Evolutionary conservation across 1,140 invertebrate genomes (phyloP), one percentile per base, ranked within the genome.

Genomic region (Zophobas morio): DNA sequence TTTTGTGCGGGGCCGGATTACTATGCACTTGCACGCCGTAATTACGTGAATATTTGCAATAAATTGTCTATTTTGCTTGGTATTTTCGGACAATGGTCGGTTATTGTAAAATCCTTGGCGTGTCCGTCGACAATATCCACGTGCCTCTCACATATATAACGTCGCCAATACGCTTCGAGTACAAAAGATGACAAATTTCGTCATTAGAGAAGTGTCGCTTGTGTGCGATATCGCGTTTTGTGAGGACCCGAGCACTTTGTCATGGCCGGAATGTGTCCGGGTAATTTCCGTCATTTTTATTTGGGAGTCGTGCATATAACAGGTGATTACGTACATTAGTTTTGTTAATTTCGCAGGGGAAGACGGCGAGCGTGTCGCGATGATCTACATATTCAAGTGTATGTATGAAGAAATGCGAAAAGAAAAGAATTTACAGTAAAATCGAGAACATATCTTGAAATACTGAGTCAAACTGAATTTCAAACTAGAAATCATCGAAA

Each of bases 121-220:
- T 80, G 79, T 80, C 77, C 77, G 53, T 70, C 53, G 63, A 78
- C 77, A 78, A 80, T 80, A 70, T 57, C 40, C 39, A 73, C 60
- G 46, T 37, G 53, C 72, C 73, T 66, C 70, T 66, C 66, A 76
- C 74, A 75, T 73, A 73, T 66, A 74, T 75, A 73, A 76, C 71
- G 40, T 78, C 74, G 46, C 79, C 79, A 80, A 80, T 80, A 80
- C 75, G 77, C 74, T 76, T 60, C 47, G 60, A 74, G 56, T 71
- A 80, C 79, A 80, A 80, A 78, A 79, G 79, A 80, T 80, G 79
- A 80, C 77, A 79, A 78, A 80, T 80, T 76, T 73, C 74, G 63
- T 79, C 77, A 80, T 80, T 80, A 80, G 79, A 70, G 74, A 78
- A 73, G 70, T 78, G 79, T 78, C 79, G 76, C 75, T 51, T 74